Evolutionary conservation across 2,888 invertebrate genomes (phyloP).

Genomic region (Platerodrilus igneus): DNA sequence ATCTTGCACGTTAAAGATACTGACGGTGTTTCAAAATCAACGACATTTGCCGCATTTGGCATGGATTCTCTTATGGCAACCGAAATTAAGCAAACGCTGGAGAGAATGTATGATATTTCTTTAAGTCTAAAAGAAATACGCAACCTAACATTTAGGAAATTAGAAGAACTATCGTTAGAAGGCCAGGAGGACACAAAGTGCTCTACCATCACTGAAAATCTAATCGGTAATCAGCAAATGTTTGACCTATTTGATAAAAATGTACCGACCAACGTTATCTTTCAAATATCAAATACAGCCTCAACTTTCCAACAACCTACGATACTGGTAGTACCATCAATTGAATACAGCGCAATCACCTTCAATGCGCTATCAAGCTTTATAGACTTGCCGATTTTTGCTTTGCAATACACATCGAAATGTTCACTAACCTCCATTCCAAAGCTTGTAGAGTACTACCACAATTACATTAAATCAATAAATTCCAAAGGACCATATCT

Average conservation of each 20-base stretch:
- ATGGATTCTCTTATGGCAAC: slow-evolving; percentile 99
- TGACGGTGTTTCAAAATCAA: slow-evolving; percentile 66
- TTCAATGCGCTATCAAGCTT: slow-evolving; percentile 67
- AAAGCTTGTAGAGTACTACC: slow-evolving; percentile 68
- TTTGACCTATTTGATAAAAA: slow-evolving; percentile 56
- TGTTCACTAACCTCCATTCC: slow-evolving; percentile 70
- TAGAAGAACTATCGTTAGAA: slow-evolving; percentile 58
- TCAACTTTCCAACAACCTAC: slow-evolving; percentile 45
- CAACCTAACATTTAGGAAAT: slow-evolving; percentile 70
- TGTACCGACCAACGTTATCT: slow-evolving; percentile 68
- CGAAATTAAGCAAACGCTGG: slow-evolving; percentile 93
- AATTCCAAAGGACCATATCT: slow-evolving; percentile 82
- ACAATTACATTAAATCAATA: slow-evolving; percentile 66
- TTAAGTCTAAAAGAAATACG: slow-evolving; percentile 89
- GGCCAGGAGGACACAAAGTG: slow-evolving; percentile 56
- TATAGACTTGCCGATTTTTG: slow-evolving; percentile 74
- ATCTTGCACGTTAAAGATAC: slow-evolving; percentile 87
- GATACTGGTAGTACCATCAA: slow-evolving; percentile 74
- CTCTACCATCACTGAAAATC: no score
- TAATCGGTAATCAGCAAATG: no score
- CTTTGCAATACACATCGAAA: slow-evolving; percentile 81
- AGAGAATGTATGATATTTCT: slow-evolving; percentile 85
- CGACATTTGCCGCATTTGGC: slow-evolving; percentile 87
- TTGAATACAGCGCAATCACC: slow-evolving; percentile 77
- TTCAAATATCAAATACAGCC: slow-evolving; percentile 61